A percentile compares a stretch with the other conserved stretches of the same genome.
phyloP scores from a whole-genome alignment of 2,113 vertebrate species.

The Myiozetetes cayanensis region DNA sequence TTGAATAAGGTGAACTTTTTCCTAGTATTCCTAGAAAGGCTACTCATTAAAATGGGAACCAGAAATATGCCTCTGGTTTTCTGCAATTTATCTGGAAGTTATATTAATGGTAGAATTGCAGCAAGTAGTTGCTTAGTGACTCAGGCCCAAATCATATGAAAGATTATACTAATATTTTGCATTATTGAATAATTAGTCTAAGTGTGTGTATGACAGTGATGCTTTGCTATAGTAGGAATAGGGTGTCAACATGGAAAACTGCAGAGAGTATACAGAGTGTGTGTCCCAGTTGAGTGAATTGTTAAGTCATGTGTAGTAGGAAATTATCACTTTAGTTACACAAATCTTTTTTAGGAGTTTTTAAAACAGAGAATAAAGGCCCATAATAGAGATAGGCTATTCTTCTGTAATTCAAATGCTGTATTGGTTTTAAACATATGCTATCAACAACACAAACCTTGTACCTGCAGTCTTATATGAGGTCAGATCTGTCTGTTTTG shows the following conservation, averaged over 20 bases:
- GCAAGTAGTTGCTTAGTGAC: background rate
- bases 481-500: background rate
- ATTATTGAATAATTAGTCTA: background rate
- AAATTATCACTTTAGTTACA: background rate
- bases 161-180: background rate
- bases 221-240: background rate
- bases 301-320: background rate
- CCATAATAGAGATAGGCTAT: background rate
- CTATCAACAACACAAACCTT: background rate
- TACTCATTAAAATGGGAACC: background rate
- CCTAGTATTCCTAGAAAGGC: background rate
- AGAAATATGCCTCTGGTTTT: background rate
- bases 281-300: background rate
- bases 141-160: background rate
- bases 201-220: background rate
- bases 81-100: background rate
- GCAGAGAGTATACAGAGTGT: background rate
- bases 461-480: background rate
- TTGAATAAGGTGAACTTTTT: background rate
- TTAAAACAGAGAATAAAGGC: background rate
- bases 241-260: background rate
- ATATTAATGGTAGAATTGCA: background rate
- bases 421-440: background rate
- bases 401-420: background rate
- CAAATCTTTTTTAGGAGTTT: background rate